These are phyloP conservation scores for Chionis minor DNA, from an alignment of 2,113 vertebrate species.

Conservation along the genomic window DNA sequence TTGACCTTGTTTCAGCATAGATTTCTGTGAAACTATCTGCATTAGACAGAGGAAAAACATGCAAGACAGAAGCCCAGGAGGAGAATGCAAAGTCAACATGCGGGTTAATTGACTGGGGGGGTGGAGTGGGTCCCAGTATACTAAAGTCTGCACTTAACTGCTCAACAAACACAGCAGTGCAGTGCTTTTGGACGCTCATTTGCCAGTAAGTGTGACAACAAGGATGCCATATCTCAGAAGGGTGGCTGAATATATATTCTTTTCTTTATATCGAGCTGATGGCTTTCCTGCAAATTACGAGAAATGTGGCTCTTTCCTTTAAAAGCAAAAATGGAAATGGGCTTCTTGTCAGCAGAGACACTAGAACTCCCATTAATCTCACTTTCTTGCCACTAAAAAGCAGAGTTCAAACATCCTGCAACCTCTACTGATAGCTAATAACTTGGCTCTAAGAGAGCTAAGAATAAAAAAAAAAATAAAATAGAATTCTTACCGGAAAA, in stretches of 20 bases:
- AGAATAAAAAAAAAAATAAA: constrained; percentile 50
- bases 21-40: constrained; percentile 12
- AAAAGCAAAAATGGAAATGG: constrained; percentile 46
- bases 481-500: constrained; percentile 14
- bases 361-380: constrained; percentile 45
- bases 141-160: not conserved
- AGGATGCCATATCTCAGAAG: not conserved
- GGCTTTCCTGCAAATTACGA: constrained; percentile 2
- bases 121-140: not conserved
- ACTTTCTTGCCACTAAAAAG: constrained; percentile 38
- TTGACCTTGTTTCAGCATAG: not conserved
- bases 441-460: constrained; percentile 44
- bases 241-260: not conserved
- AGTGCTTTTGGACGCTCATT: constrained; percentile 7
- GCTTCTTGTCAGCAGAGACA: constrained; percentile 49
- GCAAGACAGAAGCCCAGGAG: not conserved
- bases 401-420: constrained; percentile 59
- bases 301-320: not conserved
- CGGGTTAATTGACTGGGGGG: not conserved
- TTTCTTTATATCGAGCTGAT: not conserved
- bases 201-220: constrained; percentile 20
- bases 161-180: constrained; percentile 39
- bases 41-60: not conserved
- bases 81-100: constrained; percentile 14
- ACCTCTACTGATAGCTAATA: constrained; percentile 62